These are phyloP conservation scores for Galeruca laticollis DNA, from an alignment of 2,888 invertebrate species.

Conservation along the genomic window DNA sequence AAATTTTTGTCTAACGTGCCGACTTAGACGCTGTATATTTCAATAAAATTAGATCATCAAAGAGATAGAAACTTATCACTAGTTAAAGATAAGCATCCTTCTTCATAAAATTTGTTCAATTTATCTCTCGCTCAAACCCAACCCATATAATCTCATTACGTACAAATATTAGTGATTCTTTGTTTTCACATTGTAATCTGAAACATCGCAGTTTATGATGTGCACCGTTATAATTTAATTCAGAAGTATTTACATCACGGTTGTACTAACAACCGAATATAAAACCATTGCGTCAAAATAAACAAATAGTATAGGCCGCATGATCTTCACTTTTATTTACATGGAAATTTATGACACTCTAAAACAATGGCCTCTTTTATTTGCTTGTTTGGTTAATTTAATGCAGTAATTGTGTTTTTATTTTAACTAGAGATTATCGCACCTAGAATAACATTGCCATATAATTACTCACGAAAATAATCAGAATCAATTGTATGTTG, in stretches of 20 bases:
- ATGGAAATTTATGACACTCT: constrained; percentile 23
- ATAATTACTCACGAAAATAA: background rate
- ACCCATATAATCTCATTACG: background rate
- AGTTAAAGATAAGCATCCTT: background rate
- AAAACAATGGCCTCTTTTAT: constrained; percentile 34
- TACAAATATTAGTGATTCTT: constrained; percentile 7
- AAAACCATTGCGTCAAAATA: constrained; percentile 37
- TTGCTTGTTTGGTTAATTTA: constrained; percentile 36
- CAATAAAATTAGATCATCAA: no score
- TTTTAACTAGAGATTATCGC: constrained; percentile 16
- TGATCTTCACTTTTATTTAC: constrained; percentile 27
- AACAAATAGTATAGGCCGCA: constrained; percentile 32
- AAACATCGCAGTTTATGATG: constrained; percentile 14
- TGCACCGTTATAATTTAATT: constrained; percentile 14
- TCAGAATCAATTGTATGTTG: background rate
- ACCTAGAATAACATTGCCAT: background rate
- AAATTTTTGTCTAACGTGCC: no score
- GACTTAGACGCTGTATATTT: no score
- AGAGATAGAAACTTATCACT: background rate
- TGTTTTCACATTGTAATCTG: constrained; percentile 16
- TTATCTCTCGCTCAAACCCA: background rate
- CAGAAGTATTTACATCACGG: constrained; percentile 15
- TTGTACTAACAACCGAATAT: constrained; percentile 15
- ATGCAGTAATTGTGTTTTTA: constrained; percentile 32
- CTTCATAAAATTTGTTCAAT: background rate